Evolutionary conservation across 1,140 invertebrate species (phyloP).

Genomic region (Calliphora vicina): DNA sequence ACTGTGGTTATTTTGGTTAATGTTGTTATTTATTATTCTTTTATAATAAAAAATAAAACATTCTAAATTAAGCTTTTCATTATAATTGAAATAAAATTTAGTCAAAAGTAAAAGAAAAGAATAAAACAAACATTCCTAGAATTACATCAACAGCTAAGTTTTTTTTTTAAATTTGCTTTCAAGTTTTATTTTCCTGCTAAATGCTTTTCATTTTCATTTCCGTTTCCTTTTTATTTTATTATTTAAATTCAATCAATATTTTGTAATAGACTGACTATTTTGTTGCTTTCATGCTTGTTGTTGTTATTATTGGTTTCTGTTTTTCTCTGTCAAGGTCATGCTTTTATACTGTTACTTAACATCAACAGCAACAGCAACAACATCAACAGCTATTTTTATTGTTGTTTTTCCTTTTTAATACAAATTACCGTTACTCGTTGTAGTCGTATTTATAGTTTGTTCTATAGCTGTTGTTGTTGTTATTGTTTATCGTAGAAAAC

Average conservation of each 20-base stretch:
- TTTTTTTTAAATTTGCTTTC: too few relatives aligned
- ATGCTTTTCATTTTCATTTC: background rate
- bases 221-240: background rate
- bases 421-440: too few relatives aligned
- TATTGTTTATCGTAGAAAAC: background rate
- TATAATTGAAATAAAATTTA: too few relatives aligned
- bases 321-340: conserved; percentile 6
- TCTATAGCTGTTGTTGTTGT: background rate
- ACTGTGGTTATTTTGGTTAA: too few relatives aligned
- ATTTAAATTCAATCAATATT: background rate
- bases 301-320: background rate
- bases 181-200: too few relatives aligned
- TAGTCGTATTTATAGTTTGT: too few relatives aligned
- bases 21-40: too few relatives aligned
- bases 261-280: background rate
- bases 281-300: background rate
- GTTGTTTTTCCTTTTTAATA: background rate
- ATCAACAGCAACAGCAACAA: background rate
- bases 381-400: background rate
- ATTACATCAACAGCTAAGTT: too few relatives aligned
- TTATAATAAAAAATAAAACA: too few relatives aligned
- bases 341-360: background rate
- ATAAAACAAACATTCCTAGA: too few relatives aligned
- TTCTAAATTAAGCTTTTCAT: too few relatives aligned
- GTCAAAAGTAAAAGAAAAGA: too few relatives aligned